Percentiles rank a stretch among this genome's conserved stretches.
These are phyloP conservation scores for Bimastos eiseni DNA, from an alignment of 2,888 invertebrate genomes.

Conservation along the genomic window DNA sequence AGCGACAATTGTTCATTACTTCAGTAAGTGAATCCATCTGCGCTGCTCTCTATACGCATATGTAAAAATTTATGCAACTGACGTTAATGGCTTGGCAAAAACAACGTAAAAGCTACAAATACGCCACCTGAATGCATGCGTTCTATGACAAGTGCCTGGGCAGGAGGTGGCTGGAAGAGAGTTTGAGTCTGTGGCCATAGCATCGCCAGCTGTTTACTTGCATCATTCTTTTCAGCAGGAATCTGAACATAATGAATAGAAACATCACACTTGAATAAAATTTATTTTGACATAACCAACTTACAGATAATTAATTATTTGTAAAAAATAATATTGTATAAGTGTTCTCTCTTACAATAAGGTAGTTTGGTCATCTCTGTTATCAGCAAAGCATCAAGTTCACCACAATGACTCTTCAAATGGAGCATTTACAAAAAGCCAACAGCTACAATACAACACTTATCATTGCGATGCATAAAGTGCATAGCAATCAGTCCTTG, in stretches of 20 bases:
- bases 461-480: neutral
- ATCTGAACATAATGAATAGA: constrained; percentile 3
- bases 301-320: neutral
- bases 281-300: neutral
- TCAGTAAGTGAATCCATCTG: no score
- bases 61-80: neutral
- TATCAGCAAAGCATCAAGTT: neutral
- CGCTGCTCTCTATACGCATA: neutral
- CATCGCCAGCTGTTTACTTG: constrained; percentile 14
- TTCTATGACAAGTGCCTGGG: constrained; percentile 74
- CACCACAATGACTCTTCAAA: neutral
- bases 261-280: neutral
- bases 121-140: neutral
- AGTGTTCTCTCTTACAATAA: neutral
- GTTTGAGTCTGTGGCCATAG: constrained; percentile 67
- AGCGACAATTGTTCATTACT: neutral
- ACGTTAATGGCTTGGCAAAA: neutral
- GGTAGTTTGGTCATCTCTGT: no score
- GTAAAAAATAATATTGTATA: neutral
- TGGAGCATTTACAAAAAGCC: neutral
- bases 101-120: neutral
- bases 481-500: no score
- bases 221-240: constrained; percentile 6
- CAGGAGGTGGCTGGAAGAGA: constrained; percentile 79
- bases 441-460: neutral